phyloP scores from a whole-genome alignment of 1,140 invertebrate genomes.

The Calephelis virginiensis region DNA sequence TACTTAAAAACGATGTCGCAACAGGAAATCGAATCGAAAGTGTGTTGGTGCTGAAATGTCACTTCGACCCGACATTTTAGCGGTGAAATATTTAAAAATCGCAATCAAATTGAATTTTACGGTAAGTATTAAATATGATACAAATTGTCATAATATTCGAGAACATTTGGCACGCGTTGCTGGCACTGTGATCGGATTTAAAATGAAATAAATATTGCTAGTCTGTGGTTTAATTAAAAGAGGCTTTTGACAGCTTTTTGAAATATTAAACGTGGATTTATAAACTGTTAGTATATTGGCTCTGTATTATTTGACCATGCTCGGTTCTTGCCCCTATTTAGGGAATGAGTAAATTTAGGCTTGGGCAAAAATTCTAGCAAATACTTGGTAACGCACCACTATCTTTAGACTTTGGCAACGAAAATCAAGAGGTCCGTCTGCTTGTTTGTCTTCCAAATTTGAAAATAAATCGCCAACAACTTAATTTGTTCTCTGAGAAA shows the following conservation, averaged over 20 bases:
- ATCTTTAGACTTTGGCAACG: too few relatives aligned
- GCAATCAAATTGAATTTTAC: constrained; percentile 18
- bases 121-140: constrained; percentile 10
- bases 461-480: too few relatives aligned
- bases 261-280: too few relatives aligned
- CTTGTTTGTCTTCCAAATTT: too few relatives aligned
- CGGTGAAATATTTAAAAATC: constrained; percentile 6
- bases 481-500: too few relatives aligned
- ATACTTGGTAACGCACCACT: too few relatives aligned
- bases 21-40: constrained; percentile 59
- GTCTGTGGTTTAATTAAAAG: not conserved
- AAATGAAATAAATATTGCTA: not conserved
- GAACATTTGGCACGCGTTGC: not conserved
- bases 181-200: constrained; percentile 6
- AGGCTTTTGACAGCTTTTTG: not conserved
- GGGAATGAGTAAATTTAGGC: too few relatives aligned
- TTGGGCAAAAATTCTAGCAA: too few relatives aligned
- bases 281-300: too few relatives aligned
- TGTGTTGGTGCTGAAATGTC: constrained; percentile 47
- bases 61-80: constrained; percentile 32
- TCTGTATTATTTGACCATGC: too few relatives aligned
- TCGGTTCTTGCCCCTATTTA: too few relatives aligned
- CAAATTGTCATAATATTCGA: constrained; percentile 10
- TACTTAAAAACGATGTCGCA: constrained; percentile 57
- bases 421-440: too few relatives aligned